Conservation (phyloP, 2,113 vertebrate genomes). For the Fulica atra region DNA sequence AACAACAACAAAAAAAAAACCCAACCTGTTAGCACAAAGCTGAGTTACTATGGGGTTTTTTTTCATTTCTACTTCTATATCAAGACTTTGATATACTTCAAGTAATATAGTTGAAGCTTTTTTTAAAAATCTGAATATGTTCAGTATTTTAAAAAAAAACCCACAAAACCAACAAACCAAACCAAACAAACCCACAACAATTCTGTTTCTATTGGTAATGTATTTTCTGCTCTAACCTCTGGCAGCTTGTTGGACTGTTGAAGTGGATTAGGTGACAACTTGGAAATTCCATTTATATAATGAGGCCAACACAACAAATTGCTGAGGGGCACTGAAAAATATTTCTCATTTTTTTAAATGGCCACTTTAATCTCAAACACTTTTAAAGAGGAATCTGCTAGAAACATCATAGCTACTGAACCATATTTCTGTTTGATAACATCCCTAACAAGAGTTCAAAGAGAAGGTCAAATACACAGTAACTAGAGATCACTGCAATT, state of each 20-base stretch:
- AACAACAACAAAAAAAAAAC: neutral
- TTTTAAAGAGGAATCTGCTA: neutral
- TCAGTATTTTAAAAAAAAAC: neutral
- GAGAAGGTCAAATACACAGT: neutral
- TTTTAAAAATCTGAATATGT: neutral
- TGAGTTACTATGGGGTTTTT: neutral
- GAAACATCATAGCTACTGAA: neutral
- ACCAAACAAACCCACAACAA: no score
- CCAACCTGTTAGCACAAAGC: neutral
- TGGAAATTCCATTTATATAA: neutral
- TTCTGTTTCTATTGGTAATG: neutral
- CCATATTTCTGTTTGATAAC: neutral
- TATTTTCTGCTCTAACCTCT: neutral
- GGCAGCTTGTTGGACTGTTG: neutral
- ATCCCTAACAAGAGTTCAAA: neutral
- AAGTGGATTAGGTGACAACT: neutral
- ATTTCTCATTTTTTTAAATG: neutral
- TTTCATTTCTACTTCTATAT: fast-evolving
- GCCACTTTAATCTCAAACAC: neutral
- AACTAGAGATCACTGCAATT: neutral
- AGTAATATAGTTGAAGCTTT: neutral
- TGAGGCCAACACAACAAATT: neutral
- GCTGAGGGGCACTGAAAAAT: neutral
- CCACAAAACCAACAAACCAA: no score
- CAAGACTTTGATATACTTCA: neutral